phyloP scores from a whole-genome alignment of 2,888 invertebrate genomes.

The Hyles lineata region DNA sequence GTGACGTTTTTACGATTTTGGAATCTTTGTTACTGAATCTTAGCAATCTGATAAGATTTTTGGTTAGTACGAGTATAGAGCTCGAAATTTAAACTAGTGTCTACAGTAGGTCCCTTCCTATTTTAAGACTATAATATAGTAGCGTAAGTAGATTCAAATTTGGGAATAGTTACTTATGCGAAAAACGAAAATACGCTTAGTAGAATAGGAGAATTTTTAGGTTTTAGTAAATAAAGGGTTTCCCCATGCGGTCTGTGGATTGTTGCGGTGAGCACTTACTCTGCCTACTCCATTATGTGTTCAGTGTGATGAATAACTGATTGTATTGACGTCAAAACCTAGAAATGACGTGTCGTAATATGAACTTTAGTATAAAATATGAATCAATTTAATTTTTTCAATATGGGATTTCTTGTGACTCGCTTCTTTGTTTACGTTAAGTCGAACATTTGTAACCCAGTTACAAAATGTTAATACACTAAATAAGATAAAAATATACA shows the following conservation, averaged over 20 bases:
- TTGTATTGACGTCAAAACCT: constrained; percentile 8
- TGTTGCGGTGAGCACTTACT: background rate
- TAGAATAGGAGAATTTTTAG: background rate
- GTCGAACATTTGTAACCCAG: background rate
- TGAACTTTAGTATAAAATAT: constrained; percentile 12
- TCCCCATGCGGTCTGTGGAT: background rate
- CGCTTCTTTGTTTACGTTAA: background rate
- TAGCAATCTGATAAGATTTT: too few relatives aligned
- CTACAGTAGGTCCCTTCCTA: too few relatives aligned
- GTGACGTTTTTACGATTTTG: too few relatives aligned
- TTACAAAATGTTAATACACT: background rate
- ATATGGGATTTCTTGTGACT: background rate
- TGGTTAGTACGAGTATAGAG: too few relatives aligned
- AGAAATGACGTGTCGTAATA: constrained; percentile 10
- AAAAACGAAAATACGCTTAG: too few relatives aligned
- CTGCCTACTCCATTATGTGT: background rate
- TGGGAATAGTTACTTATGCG: too few relatives aligned
- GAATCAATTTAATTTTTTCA: constrained; percentile 5
- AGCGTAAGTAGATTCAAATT: too few relatives aligned
- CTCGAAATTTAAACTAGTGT: too few relatives aligned
- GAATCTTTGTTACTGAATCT: too few relatives aligned
- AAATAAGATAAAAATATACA: too few relatives aligned
- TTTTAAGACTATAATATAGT: too few relatives aligned
- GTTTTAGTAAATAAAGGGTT: background rate
- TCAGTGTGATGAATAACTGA: background rate